Evolutionary conservation across 2,113 vertebrate genomes (phyloP), one percentile per base, ranked within the genome.

Genomic region (Eleginops maclovinus): DNA sequence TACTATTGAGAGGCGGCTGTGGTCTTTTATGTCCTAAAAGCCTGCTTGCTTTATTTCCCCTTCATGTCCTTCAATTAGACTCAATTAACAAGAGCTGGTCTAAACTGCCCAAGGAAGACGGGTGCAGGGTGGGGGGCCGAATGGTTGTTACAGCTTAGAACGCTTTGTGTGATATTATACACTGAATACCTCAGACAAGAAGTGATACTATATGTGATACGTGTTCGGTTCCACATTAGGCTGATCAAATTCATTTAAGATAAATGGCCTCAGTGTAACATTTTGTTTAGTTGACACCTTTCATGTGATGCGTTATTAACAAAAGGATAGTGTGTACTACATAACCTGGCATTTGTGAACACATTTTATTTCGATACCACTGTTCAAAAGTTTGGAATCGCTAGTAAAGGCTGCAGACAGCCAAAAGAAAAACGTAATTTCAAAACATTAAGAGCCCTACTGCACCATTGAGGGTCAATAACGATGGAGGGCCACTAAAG

Each of bases 21-120:
- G 40, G 84, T 83, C 85, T 92, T 92, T 92, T 80, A 92, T 92
- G 83, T 88, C 79, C 79, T 92, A 87, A 93, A 92, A 93, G 89
- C 84, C 82, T 82, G 75, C 79, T 82, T 72, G 84, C 66, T 88
- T 84, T 92, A 86, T 86, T 87, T 70, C 72, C 56, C 86, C 81
- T 91, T 93, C 70, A 86, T 89, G 84, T 85, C 87, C 83, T 88
- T 92, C 87, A 91, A 93, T 93, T 93, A 93, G 75, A 89, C 86
- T 89, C 87, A 91, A 91, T 94, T 93, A 92, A 90, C 79, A 89
- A 78, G 87, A 88, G 70, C 77, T 78, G 72, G 66, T 84, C 82
- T 72, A 65, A 84, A 83, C 77, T 65, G 81, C 26, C 66, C 26
- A 17, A 46, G 31, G 47, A 75, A 21, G 66, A 75, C 63, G 43